Conservation (phyloP, 1,140 invertebrate species). For the Papilio machaon region DNA sequence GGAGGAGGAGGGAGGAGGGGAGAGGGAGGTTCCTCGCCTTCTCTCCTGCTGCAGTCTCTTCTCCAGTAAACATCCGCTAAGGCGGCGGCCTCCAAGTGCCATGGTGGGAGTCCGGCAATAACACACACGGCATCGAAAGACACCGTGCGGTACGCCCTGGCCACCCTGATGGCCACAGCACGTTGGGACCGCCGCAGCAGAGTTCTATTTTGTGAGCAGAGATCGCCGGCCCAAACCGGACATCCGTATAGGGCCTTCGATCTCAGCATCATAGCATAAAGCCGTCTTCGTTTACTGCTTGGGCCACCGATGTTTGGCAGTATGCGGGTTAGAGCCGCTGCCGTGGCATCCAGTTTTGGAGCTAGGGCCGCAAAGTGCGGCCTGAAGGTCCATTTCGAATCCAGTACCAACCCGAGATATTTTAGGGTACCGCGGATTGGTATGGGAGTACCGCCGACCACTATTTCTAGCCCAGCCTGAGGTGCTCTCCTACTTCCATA, state of each 20-base stretch:
- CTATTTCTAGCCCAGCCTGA: not conserved
- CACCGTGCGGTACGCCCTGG: not conserved
- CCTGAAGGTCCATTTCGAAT: constrained; percentile 13
- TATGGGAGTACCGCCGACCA: not conserved
- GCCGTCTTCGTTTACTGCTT: not conserved
- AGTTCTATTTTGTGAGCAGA: not conserved
- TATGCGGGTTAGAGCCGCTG: constrained; percentile 1
- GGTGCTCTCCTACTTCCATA: not conserved
- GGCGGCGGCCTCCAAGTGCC: not conserved
- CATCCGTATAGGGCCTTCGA: constrained; percentile 14
- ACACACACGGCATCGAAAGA: not conserved
- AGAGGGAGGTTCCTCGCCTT: no score
- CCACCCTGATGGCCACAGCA: not conserved
- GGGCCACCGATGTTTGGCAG: constrained; percentile 28
- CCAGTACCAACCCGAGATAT: constrained; percentile 16
- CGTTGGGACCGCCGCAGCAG: not conserved
- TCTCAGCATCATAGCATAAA: not conserved
- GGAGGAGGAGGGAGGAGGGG: no score
- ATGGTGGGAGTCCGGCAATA: not conserved
- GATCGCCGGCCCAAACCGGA: not conserved
- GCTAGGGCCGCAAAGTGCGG: constrained; percentile 7
- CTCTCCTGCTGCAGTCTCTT: no score
- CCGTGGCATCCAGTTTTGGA: not conserved
- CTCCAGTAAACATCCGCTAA: no score
- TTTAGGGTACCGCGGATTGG: not conserved